phyloP scores from a whole-genome alignment of 2,888 invertebrate species.

The Diloba caeruleocephala region DNA sequence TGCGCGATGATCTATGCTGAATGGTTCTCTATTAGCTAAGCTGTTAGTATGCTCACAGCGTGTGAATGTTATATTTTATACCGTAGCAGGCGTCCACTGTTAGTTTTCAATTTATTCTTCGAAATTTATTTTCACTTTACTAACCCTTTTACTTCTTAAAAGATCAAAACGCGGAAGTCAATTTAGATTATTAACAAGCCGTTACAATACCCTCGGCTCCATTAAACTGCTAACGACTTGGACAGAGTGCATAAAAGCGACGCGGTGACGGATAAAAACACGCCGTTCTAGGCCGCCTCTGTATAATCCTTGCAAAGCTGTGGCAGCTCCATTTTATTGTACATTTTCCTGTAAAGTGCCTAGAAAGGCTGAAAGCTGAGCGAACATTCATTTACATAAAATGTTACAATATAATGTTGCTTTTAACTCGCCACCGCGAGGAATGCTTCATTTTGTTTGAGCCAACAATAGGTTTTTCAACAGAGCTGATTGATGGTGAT shows the following conservation, averaged over 20 bases:
- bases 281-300: constrained; percentile 40
- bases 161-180: constrained; percentile 12
- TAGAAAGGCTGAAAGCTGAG: constrained; percentile 72
- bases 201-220: constrained; percentile 32
- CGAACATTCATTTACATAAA: constrained; percentile 79
- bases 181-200: constrained; percentile 39
- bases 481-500: constrained; percentile 70
- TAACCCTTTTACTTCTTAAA: not conserved
- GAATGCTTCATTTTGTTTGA: constrained; percentile 70
- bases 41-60: no score
- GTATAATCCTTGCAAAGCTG: constrained; percentile 67
- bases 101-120: not conserved
- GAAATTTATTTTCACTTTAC: not conserved
- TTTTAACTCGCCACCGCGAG: constrained; percentile 69
- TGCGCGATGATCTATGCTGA: constrained; percentile 11
- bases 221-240: constrained; percentile 50
- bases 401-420: constrained; percentile 71
- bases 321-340: constrained; percentile 66
- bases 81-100: no score
- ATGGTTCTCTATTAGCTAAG: constrained; percentile 22
- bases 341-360: constrained; percentile 75
- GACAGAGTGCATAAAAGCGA: constrained; percentile 40
- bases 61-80: no score
- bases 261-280: constrained; percentile 47
- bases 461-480: constrained; percentile 71